Evolutionary conservation across 35 echinoderm and acorn worm species (phyloP), one percentile per base, ranked within the genome.

Genomic region (Anneissia japonica): DNA sequence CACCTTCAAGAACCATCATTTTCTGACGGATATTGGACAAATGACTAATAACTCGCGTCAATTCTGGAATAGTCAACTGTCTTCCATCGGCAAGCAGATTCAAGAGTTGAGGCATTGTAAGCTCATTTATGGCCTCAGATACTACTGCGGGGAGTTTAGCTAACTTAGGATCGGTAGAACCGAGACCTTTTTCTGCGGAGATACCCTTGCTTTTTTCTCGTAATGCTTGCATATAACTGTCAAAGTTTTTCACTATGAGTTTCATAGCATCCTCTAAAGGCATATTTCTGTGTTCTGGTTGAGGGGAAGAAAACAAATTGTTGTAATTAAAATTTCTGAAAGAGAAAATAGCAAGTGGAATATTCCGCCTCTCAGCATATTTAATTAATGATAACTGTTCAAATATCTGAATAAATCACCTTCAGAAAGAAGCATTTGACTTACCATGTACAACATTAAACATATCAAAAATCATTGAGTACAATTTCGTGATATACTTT

Each of bases 271-370:
- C 92, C 29, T 99, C 96, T 35, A 99, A 86, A 36, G 96, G 96
- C 96, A 99, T 99, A 72, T 99, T 99, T 80, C 96, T 83, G 89
- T 99, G 96, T 87, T 99, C 96, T 99, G 93, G 77, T 90, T 81
- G 37, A 86, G 85, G 30, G 40, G 81, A 76, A 81, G 34, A 81
- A 46, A 81, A 46, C 76, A 86, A 34, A 29, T 40, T 39, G 3
- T 7, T 13, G 39, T 26, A 34, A 7, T 17, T 37, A n/a, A 82
- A 40, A 38, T 2, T 82, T 45, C 80, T 38, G 30, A 82, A 82
- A 64, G 21, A 64, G 51, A 64, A 64, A 64, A 64, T 23, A 64
- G 19, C 19, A 23, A 23, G 21, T 64, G 10, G 1, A 64, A 16
- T 64, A 23, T 64, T 64, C 26, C n/a, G n/a, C n/a, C n/a, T n/a